Percentiles rank a stretch among this genome's conserved stretches.
phyloP scores from a whole-genome alignment of 2,797 vertebrate genomes.

The Apogon hyalosoma region DNA sequence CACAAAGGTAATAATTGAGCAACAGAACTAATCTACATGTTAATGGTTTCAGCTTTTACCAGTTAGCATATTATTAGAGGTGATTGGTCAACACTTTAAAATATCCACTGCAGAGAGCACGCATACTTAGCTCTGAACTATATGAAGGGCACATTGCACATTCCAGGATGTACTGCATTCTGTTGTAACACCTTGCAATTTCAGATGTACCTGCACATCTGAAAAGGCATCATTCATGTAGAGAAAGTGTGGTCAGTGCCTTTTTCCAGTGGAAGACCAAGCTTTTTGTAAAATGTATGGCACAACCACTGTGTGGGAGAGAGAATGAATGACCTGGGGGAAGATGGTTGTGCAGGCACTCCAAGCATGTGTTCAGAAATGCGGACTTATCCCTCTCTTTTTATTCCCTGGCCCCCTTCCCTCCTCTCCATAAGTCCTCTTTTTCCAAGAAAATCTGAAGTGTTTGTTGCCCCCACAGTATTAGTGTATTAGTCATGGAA shows the following conservation, averaged over 20 bases:
- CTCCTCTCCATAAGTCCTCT: not conserved
- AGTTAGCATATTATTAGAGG: not conserved
- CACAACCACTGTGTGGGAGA: slow-evolving; percentile 67
- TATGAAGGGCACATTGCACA: not conserved
- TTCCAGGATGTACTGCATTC: not conserved
- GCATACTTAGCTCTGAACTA: not conserved
- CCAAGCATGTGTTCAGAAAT: slow-evolving; percentile 71
- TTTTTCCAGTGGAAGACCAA: slow-evolving; percentile 52
- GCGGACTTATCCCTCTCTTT: slow-evolving; percentile 44
- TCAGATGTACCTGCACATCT: slow-evolving; percentile 8
- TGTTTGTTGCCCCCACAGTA: slow-evolving; percentile 41
- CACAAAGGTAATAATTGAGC: not conserved
- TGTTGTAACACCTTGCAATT: slow-evolving; percentile 28
- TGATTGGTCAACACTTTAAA: not conserved
- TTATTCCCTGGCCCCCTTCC: slow-evolving; percentile 28
- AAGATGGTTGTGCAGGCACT: slow-evolving; percentile 62
- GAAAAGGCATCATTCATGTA: slow-evolving; percentile 28
- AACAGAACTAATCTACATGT: slow-evolving; percentile 14
- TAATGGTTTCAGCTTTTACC: slow-evolving; percentile 6
- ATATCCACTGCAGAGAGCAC: not conserved
- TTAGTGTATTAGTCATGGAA: slow-evolving; percentile 58
- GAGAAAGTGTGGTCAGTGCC: slow-evolving; percentile 24
- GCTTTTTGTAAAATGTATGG: slow-evolving; percentile 66
- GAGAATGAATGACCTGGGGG: slow-evolving; percentile 67
- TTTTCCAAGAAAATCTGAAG: slow-evolving; percentile 31